phyloP scores from a whole-genome alignment of 2,113 vertebrate genomes.

The Leucosticte australis region DNA sequence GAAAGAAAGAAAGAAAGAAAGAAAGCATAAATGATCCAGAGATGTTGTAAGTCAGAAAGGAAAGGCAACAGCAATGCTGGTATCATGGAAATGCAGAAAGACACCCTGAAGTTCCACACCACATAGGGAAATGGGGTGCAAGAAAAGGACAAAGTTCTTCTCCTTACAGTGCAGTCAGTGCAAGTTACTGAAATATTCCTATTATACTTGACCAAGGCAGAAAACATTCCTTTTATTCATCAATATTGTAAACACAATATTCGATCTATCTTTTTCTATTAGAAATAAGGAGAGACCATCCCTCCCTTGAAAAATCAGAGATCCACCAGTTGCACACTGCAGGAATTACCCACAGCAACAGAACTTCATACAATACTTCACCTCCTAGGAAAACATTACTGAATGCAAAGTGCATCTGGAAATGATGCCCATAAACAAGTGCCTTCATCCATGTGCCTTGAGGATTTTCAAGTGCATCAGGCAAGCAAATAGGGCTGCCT shows the following conservation, averaged over 20 bases:
- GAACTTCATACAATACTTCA: neutral
- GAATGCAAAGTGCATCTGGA: neutral
- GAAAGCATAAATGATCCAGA: neutral
- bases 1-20: too few relatives aligned
- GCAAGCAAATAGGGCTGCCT: neutral
- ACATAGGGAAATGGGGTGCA: rapidly evolving
- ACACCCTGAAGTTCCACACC: neutral
- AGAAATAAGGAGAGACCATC: neutral
- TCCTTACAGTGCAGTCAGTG: neutral
- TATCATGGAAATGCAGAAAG: neutral
- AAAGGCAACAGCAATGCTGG: neutral
- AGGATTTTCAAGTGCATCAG: neutral
- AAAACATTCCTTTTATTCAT: neutral
- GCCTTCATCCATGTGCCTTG: neutral
- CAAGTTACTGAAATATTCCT: neutral
- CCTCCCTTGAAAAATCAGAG: neutral
- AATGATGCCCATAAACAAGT: neutral
- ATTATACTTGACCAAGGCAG: neutral
- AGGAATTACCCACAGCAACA: neutral
- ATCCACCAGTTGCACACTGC: neutral
- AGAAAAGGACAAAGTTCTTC: neutral
- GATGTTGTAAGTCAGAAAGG: neutral
- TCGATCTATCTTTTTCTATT: neutral
- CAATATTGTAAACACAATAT: neutral
- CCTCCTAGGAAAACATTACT: neutral